These are phyloP conservation scores for Crossocerus cetratus DNA, from an alignment of 2,888 invertebrate species.

Conservation along the genomic window DNA sequence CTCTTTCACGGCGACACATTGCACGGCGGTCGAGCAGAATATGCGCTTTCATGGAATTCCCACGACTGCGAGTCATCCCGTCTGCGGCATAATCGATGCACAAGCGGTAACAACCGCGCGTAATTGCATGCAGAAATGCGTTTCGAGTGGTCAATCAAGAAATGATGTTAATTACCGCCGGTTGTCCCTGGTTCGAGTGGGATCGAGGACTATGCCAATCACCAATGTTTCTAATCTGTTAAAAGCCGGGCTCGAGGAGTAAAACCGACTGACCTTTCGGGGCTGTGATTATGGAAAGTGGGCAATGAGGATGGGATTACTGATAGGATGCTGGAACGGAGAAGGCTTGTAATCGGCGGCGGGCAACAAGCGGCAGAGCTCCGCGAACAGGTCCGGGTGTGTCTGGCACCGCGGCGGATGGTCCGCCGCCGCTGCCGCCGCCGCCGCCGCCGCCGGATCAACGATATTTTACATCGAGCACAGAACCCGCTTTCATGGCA, in stretches of 20 bases:
- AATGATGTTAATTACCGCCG: too few relatives aligned
- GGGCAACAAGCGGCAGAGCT: slow-evolving; percentile 15
- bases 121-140: slow-evolving; percentile 8
- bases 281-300: slow-evolving; percentile 11
- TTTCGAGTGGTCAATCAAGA: slow-evolving; percentile 28
- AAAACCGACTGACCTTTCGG: too few relatives aligned
- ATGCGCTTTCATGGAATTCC: too few relatives aligned
- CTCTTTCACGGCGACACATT: too few relatives aligned
- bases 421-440: slow-evolving; percentile 20
- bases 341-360: slow-evolving; percentile 38
- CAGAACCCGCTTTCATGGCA: slow-evolving; percentile 64
- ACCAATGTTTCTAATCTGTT: too few relatives aligned
- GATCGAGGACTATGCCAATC: too few relatives aligned
- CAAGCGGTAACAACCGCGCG: neutral
- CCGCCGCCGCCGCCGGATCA: slow-evolving; percentile 46
- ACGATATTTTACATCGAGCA: slow-evolving; percentile 66
- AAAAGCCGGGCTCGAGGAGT: too few relatives aligned
- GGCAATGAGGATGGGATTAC: too few relatives aligned
- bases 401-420: slow-evolving; percentile 37
- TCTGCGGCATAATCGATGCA: neutral
- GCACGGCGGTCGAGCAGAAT: too few relatives aligned
- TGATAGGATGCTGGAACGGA: neutral
- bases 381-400: slow-evolving; percentile 36
- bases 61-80: neutral
- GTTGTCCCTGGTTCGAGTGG: too few relatives aligned